phyloP scores from a whole-genome alignment of 2,888 invertebrate species.

The Sesia apiformis region DNA sequence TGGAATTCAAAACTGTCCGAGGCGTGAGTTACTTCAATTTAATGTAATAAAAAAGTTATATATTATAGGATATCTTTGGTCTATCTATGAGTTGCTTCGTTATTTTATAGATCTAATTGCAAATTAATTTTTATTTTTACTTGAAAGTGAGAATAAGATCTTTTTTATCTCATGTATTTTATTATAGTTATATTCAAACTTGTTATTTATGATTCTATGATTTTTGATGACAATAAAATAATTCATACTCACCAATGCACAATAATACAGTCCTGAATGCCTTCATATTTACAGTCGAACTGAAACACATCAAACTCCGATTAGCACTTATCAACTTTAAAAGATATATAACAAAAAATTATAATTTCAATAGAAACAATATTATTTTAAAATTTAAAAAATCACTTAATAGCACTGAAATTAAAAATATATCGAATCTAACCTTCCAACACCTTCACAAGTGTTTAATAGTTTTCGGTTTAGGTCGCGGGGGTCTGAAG shows the following conservation, averaged over 20 bases:
- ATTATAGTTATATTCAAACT: too few species aligned
- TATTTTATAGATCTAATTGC: too few species aligned
- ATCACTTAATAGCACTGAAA: constrained; percentile 6
- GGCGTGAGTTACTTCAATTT: too few species aligned
- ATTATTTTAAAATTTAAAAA: constrained; percentile 1
- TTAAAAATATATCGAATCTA: constrained; percentile 10
- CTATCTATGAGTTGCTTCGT: too few species aligned
- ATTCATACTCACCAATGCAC: constrained; percentile 46
- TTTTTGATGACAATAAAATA: neutral
- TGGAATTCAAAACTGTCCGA: too few species aligned
- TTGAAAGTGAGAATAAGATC: too few species aligned
- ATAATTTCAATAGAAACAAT: constrained; percentile 4
- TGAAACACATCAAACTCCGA: constrained; percentile 39
- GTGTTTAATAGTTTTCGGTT: constrained; percentile 28
- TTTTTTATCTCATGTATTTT: too few species aligned
- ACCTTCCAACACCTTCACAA: constrained; percentile 66
- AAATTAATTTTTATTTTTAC: too few species aligned
- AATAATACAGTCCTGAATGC: constrained; percentile 43
- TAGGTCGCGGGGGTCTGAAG: constrained; percentile 32
- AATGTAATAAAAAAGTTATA: too few species aligned
- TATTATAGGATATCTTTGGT: too few species aligned
- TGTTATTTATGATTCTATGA: too few species aligned
- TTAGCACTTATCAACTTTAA: constrained; percentile 18
- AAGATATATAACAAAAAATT: constrained; percentile 8
- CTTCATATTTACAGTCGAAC: constrained; percentile 61